Evolutionary conservation across 1,140 invertebrate species (phyloP).

Genomic region (Vanessa atalanta): DNA sequence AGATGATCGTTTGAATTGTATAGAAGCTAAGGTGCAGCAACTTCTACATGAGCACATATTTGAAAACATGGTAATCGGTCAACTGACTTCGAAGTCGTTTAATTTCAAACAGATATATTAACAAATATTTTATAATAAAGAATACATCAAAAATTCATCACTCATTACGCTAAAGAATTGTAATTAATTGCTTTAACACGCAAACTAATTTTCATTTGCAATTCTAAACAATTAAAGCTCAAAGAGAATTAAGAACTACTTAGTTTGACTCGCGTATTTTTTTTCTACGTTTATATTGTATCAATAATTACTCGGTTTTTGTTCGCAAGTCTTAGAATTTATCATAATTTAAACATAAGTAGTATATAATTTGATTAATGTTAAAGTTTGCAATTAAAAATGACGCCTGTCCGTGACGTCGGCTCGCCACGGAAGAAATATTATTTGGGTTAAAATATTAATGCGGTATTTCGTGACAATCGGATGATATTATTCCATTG

Average conservation of each 20-base stretch:
- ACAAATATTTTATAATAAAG: too few species aligned
- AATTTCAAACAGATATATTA: too few species aligned
- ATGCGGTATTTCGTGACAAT: constrained; percentile 24
- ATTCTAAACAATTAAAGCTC: neutral
- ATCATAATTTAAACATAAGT: neutral
- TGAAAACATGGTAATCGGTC: too few species aligned
- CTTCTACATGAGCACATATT: too few species aligned
- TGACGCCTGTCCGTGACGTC: constrained; percentile 29
- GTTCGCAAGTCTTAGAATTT: constrained; percentile 2
- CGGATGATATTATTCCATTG: constrained; percentile 2
- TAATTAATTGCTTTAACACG: too few species aligned
- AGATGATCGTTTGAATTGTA: too few species aligned
- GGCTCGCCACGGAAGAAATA: constrained; percentile 25
- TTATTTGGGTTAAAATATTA: constrained; percentile 29
- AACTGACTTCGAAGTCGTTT: too few species aligned
- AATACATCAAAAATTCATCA: too few species aligned
- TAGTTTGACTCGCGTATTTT: neutral
- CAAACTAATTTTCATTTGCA: too few species aligned
- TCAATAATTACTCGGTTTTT: neutral
- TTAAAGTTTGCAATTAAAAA: constrained; percentile 28
- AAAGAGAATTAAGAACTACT: neutral
- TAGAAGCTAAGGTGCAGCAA: too few species aligned
- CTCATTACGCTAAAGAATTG: too few species aligned
- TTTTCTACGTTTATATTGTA: neutral
- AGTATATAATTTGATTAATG: constrained; percentile 25